Evolutionary conservation across 1,140 invertebrate species (phyloP).

Genomic region (Anthonomus grandis): DNA sequence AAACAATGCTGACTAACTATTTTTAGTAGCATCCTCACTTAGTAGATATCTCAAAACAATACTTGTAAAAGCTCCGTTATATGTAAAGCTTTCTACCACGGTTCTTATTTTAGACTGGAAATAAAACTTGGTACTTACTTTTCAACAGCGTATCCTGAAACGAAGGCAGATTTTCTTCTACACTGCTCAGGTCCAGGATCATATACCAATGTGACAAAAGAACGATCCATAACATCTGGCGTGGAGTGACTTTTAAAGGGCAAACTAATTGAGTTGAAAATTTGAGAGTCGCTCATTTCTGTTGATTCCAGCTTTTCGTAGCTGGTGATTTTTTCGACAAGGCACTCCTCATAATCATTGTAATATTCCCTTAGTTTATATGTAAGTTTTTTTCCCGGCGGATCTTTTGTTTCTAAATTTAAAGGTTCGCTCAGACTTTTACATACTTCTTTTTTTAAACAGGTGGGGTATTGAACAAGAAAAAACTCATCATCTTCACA

Average conservation of each 20-base stretch:
- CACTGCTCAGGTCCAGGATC: constrained; percentile 43
- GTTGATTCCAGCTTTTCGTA: too few species aligned
- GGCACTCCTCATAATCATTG: constrained; percentile 46
- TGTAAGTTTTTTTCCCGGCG: constrained; percentile 23
- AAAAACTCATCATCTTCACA: constrained; percentile 45
- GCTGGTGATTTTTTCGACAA: constrained; percentile 26
- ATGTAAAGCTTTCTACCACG: too few species aligned
- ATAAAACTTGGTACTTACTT: constrained; percentile 25
- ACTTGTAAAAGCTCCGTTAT: too few species aligned
- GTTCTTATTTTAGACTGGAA: too few species aligned
- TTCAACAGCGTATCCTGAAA: constrained; percentile 32
- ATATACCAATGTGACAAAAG: constrained; percentile 44
- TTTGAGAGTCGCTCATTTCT: constrained; percentile 42
- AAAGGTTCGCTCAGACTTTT: constrained; percentile 40
- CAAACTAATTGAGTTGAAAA: constrained; percentile 41
- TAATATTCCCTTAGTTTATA: constrained; percentile 43
- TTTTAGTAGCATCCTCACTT: too few species aligned
- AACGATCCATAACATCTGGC: constrained; percentile 42
- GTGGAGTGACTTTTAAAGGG: constrained; percentile 42
- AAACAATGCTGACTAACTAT: too few species aligned
- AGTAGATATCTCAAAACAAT: too few species aligned
- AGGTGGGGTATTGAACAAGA: constrained; percentile 39
- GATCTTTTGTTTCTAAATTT: constrained; percentile 31
- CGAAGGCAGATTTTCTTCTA: constrained; percentile 40
- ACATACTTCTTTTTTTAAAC: constrained; percentile 25